Conservation (phyloP, 2,113 vertebrate species). For the Kryptolebias marmoratus region DNA sequence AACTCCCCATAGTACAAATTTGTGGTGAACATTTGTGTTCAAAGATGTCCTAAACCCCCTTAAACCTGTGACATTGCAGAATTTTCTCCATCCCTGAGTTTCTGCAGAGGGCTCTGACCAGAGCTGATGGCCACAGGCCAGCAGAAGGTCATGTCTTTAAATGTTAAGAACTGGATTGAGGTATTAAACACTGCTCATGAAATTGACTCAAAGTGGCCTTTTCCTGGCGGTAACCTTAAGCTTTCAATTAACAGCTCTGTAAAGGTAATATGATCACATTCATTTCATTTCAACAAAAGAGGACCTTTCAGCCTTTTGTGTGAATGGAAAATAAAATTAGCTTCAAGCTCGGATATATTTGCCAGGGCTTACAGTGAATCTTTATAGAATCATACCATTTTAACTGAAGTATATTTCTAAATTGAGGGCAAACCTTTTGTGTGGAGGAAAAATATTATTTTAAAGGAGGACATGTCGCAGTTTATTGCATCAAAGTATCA, state of each 20-base stretch:
- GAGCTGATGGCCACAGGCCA: neutral
- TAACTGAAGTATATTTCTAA: neutral
- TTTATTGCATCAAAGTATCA: too few species aligned
- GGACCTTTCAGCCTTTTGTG: neutral
- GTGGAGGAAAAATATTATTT: neutral
- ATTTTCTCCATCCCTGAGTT: constrained; percentile 13
- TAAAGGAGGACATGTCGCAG: neutral
- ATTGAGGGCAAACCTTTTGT: neutral
- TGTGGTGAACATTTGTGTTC: too few species aligned
- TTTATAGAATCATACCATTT: neutral
- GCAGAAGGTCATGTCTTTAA: constrained; percentile 8
- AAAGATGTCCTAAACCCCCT: too few species aligned
- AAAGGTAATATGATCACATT: constrained; percentile 29
- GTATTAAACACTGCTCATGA: constrained; percentile 1
- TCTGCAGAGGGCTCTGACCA: constrained; percentile 8
- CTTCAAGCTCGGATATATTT: neutral
- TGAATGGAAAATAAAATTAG: neutral
- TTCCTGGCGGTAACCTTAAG: constrained; percentile 25
- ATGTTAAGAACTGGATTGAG: neutral
- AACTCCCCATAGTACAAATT: too few species aligned
- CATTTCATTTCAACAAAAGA: constrained; percentile 7
- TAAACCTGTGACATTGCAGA: constrained; percentile 2
- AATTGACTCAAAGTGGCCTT: constrained; percentile 18
- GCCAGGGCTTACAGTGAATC: neutral
- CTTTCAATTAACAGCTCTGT: constrained; percentile 41